These are phyloP conservation scores for Hydriomena furcata DNA, from an alignment of 2,888 invertebrate species.

Conservation along the genomic window DNA sequence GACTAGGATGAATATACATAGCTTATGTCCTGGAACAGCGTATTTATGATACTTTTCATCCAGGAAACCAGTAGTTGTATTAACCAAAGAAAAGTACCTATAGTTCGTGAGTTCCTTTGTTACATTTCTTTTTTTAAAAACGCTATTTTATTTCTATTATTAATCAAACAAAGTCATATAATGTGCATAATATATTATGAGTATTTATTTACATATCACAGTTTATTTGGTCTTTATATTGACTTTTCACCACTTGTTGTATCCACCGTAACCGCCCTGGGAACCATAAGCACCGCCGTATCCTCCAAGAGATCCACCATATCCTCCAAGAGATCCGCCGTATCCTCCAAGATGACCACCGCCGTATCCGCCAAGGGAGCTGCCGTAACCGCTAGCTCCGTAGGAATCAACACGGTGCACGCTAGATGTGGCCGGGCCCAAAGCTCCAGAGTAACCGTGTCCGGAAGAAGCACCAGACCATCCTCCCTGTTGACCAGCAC, in stretches of 20 bases:
- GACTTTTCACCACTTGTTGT: conserved; percentile 32
- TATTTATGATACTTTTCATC: too few species aligned
- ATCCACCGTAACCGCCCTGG: too few species aligned
- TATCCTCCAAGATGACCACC: conserved; percentile 23
- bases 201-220: conserved; percentile 32
- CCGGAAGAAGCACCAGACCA: conserved; percentile 22
- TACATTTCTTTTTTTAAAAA: too few species aligned
- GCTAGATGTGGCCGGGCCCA: conserved; percentile 43
- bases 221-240: conserved; percentile 3
- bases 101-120: too few species aligned
- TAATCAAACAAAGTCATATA: too few species aligned
- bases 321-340: conserved; percentile 21
- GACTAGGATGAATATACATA: too few species aligned
- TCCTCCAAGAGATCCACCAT: conserved; percentile 24
- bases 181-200: conserved; percentile 12
- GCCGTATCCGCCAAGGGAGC: conserved; percentile 13
- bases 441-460: conserved; percentile 21
- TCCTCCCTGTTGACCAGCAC: conserved; percentile 22
- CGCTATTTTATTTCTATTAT: too few species aligned
- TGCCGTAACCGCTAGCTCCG: conserved; percentile 17
- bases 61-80: too few species aligned
- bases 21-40: too few species aligned
- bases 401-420: conserved; percentile 35
- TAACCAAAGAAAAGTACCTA: too few species aligned
- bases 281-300: conserved; percentile 30